Conservation (phyloP, 2,797 vertebrate genomes). For the Sebastiscus albofasciatus region DNA sequence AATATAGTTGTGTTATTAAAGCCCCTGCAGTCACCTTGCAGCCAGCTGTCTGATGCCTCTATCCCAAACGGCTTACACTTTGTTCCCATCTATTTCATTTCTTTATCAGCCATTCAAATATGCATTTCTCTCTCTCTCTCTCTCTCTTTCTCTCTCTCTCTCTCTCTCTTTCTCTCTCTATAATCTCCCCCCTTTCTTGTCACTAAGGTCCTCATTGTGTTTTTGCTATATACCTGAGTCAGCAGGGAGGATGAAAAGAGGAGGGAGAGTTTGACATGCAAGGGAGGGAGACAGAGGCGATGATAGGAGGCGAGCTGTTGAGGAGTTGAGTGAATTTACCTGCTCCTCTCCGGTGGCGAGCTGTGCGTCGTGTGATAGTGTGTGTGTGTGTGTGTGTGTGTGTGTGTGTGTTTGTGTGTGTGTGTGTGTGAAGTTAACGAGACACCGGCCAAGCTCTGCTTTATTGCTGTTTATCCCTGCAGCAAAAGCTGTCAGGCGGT, state of each 20-base stretch:
- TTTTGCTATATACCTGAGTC: conserved; percentile 77
- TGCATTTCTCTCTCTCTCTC: conserved; percentile 47
- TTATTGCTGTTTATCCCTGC: conserved; percentile 83
- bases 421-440: conserved; percentile 64
- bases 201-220: conserved; percentile 74
- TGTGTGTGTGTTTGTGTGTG: conserved; percentile 48
- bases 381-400: conserved; percentile 49
- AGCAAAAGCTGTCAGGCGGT: conserved; percentile 76
- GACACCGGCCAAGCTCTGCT: conserved; percentile 72
- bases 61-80: conserved; percentile 60
- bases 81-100: conserved; percentile 66
- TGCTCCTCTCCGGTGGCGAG: conserved; percentile 69
- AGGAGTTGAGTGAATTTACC: conserved; percentile 73
- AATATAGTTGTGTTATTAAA: conserved; percentile 77
- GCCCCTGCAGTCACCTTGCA: conserved; percentile 71
- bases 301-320: conserved; percentile 62
- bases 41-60: conserved; percentile 46
- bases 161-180: conserved; percentile 22
- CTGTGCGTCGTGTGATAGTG: conserved; percentile 9
- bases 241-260: conserved; percentile 78
- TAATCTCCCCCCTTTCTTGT: conserved; percentile 71
- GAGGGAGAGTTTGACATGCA: conserved; percentile 62
- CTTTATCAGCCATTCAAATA: conserved; percentile 77
- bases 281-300: conserved; percentile 63
- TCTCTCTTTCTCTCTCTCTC: conserved; percentile 28